These are phyloP conservation scores for Gerosis bhagava DNA, from an alignment of 2,888 invertebrate genomes.

Conservation along the genomic window DNA sequence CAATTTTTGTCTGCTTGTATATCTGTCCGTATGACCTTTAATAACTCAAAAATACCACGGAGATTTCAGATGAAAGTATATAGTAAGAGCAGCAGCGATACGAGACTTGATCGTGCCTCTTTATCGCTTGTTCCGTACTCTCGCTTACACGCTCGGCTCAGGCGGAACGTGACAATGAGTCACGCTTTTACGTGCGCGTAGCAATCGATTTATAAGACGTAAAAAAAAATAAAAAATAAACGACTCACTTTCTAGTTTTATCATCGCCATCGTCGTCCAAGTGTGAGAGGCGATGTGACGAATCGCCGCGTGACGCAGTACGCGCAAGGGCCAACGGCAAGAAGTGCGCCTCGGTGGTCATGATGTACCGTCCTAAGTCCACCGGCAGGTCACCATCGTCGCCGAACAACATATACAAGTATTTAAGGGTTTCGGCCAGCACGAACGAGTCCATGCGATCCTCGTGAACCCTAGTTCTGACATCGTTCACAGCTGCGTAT, in stretches of 20 bases:
- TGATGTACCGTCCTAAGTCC: slow-evolving; percentile 92
- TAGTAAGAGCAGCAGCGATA: no score
- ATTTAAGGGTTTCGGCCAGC: slow-evolving; percentile 98
- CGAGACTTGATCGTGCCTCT: no score
- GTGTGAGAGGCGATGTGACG: slow-evolving; percentile 68
- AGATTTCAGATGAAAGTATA: no score
- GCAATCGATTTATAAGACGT: no score
- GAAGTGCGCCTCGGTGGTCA: slow-evolving; percentile 97
- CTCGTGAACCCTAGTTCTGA: slow-evolving; percentile 94
- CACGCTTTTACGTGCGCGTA: no score
- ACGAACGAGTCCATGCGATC: slow-evolving; percentile 99
- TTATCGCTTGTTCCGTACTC: no score
- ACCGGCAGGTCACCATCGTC: slow-evolving; percentile 91
- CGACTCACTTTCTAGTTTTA: slow-evolving; percentile 64
- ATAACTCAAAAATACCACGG: no score
- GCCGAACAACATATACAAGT: slow-evolving; percentile 96
- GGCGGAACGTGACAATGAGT: no score
- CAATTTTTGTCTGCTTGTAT: no score
- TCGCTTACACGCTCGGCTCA: no score
- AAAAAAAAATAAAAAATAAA: neutral
- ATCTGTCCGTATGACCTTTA: no score
- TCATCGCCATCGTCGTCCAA: slow-evolving; percentile 72
- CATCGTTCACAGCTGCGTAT: slow-evolving; percentile 98
- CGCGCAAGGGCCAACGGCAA: slow-evolving; percentile 93
- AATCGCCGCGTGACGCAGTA: no score